A percentile compares a stretch with the other conserved stretches of the same genome.
phyloP scores from a whole-genome alignment of 2,888 invertebrate species.

The Agrotis puta region DNA sequence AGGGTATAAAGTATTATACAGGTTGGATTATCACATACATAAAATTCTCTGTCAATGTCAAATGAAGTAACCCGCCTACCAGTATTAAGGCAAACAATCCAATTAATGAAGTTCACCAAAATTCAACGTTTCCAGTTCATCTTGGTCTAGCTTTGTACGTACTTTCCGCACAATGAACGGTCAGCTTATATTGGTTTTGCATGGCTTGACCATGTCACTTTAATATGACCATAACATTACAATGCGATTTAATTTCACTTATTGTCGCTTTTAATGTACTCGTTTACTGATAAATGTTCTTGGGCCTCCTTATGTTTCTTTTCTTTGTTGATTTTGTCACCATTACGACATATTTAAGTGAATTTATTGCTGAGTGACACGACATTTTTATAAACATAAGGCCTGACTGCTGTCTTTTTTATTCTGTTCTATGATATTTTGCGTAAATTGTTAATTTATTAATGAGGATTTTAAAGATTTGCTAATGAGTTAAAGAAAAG shows the following conservation, averaged over 20 bases:
- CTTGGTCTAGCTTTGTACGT: too few species aligned
- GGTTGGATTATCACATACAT: background rate
- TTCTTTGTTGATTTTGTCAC: slow-evolving; percentile 1
- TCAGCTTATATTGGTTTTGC: too few species aligned
- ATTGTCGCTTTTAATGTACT: slow-evolving; percentile 25
- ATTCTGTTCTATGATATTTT: slow-evolving; percentile 33
- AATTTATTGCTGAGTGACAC: slow-evolving; percentile 38
- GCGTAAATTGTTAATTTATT: slow-evolving; percentile 40
- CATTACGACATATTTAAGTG: slow-evolving; percentile 27
- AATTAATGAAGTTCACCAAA: slow-evolving; percentile 48
- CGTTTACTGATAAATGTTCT: slow-evolving; percentile 31
- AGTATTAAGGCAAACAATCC: slow-evolving; percentile 34
- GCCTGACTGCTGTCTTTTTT: slow-evolving; percentile 7
- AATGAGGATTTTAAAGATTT: background rate
- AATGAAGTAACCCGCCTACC: slow-evolving; percentile 11
- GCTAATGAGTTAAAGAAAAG: background rate
- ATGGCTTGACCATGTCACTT: slow-evolving; percentile 19
- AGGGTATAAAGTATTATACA: background rate
- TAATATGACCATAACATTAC: slow-evolving; percentile 9
- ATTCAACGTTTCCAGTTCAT: background rate
- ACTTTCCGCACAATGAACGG: too few species aligned
- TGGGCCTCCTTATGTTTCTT: slow-evolving; percentile 5
- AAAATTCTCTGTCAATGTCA: slow-evolving; percentile 21
- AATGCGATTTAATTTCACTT: slow-evolving; percentile 44
- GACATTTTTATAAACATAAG: slow-evolving; percentile 27